These are phyloP conservation scores for Trogon melanurus DNA, from an alignment of 2,113 vertebrate genomes.

Conservation along the genomic window DNA sequence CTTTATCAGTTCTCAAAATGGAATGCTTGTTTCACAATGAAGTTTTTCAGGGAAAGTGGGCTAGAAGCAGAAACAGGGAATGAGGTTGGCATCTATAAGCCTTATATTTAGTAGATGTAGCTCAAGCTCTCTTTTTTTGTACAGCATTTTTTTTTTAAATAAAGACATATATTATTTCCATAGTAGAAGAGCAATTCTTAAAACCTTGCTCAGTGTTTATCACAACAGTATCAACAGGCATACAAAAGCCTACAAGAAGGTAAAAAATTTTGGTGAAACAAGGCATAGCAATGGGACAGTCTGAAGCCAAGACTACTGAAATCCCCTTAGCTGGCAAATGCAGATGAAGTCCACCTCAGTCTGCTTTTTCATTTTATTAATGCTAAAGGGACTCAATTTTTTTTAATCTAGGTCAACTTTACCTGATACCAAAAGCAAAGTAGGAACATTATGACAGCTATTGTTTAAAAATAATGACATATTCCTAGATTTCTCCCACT, in stretches of 20 bases:
- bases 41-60: not conserved
- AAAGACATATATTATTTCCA: not conserved
- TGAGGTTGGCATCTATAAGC: not conserved
- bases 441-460: not conserved
- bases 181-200: not conserved
- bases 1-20: not conserved
- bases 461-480: not conserved
- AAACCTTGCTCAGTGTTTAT: not conserved
- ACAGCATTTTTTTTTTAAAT: not conserved
- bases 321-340: not conserved
- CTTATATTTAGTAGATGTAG: not conserved
- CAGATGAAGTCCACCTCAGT: not conserved
- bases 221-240: not conserved
- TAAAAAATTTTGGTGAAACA: not conserved
- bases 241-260: not conserved
- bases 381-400: not conserved
- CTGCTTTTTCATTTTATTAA: not conserved
- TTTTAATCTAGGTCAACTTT: not conserved
- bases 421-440: not conserved
- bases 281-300: not conserved
- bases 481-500: not conserved
- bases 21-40: not conserved
- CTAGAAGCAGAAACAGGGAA: not conserved
- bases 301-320: not conserved
- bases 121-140: not conserved